Evolutionary conservation across 2,113 vertebrate species (phyloP), one percentile per base, ranked within the genome.

Genomic region (Alosa alosa): DNA sequence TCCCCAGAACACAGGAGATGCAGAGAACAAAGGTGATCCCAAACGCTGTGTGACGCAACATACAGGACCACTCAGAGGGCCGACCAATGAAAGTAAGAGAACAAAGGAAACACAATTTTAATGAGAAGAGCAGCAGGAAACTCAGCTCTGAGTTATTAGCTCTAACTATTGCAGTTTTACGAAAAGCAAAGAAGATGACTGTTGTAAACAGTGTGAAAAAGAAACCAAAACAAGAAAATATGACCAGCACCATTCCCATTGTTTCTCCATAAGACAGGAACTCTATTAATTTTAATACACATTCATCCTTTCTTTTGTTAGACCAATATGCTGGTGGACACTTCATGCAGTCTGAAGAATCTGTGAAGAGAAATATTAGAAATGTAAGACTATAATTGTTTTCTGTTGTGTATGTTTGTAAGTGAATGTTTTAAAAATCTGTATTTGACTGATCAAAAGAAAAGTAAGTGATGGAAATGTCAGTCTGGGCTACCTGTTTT

Each of bases 221-320:
- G 6, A 90, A 89, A 83, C 93, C 93, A 83, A 88, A 84, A 82
- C 92, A 60, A 2, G 93, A 91, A 1, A 92, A 87, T 4, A 87
- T 55, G 20, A 89, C 89, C 15, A 93, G 89, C 6, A 93, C 82
- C 0, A 84, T 84, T 44, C 93, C 92, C 92, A 93, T 92, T 1
- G 92, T 87, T 68, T 93, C 93, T 68, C 89, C 45, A 87, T 92
- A 93, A 0, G 92, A 91, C 0, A 94, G 64, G 68, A 93, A 94
- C 86, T 92, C 92, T 25, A 84, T 87, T 0, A 91, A 87, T 22
- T 92, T 94, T n/a, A 85, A 90, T 0, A 91, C 55, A 44, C 94
- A 94, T 2, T 60, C 15, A 49, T 93, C 90, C 89, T 90, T 90
- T 93, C 92, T 94, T 86, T 88, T 36, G 31, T 72, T 72, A 13